Base-by-base conservation (phyloP, 2,888 invertebrate genomes). In the Aspidapion aeneum region DNA sequence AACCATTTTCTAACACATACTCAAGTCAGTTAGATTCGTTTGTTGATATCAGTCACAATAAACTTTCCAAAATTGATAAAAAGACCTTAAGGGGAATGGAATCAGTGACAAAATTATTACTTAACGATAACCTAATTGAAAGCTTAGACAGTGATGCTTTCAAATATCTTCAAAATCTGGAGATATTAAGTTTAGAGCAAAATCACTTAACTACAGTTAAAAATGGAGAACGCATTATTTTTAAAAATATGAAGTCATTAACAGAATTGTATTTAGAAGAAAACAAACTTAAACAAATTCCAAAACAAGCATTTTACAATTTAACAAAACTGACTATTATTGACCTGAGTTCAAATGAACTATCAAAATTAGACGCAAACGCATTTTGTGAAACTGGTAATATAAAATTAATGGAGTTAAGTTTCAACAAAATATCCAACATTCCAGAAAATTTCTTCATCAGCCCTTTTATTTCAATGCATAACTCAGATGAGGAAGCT, bases 31-130 rank as follows among this genome's bases (percentile, higher is more conserved):
- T 64, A 20, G n/a, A 57, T 5, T 64, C 68, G 12, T 1, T 64
- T 12, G 65, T 74, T 48, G 69, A 73, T 58, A 64, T 73, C 51
- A 70, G 71, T 22, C 16, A 56, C 56, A 74, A 74, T 60, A 67
- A 69, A 55, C 64, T 72, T 58, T 68, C 66, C 5, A 65, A 49
- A 48, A 66, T 72, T 50, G 66, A 66, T 49, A 59, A 63, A 7
- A 67, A 68, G 20, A 61, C 68, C 2, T 69, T 72, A 48, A 61
- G 60, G 54, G 69, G 68, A n/a, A 58, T 70, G 18, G 58, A 57
- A 21, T 68, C 63, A 54, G 61, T 72, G 2, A 54, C 64, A 18
- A 58, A 64, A 17, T 51, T 72, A 55, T 64, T 65, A 18, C 22
- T 72, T 21, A 66, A 66, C 51, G 55, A 69, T 22, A 72, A 72